Base-by-base conservation (phyloP, 2,797 vertebrate genomes). In the Melanotaenia boesemani region DNA sequence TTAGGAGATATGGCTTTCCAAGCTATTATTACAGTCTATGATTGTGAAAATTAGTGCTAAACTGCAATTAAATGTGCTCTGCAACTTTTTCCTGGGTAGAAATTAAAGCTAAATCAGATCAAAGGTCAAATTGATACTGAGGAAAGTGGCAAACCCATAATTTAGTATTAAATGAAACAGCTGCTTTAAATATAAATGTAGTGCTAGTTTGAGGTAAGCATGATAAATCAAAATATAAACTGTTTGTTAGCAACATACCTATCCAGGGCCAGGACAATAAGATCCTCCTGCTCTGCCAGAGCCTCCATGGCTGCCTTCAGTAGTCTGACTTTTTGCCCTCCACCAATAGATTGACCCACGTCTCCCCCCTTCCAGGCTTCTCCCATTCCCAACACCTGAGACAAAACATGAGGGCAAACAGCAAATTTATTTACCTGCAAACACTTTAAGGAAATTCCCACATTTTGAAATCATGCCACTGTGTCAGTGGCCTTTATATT, bases 241-340 rank as follows among this genome's bases (percentile, higher is more conserved):
- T 16, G 4, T 63, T 41, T 1, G 7, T 32, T 12, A 1, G 39
- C 34, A 46, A 63, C 86, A 77, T 94, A 99, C 98, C 98, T 97
- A 81, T 99, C 97, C 81, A 97, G 96, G 62, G 95, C 95, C 44
- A 99, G 92, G 22, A 99, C 73, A 69, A 99, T 77, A 58, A 97
- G 91, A 84, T 99, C 96, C 24, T 97, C 95, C 69, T 95, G 95
- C 72, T 90, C 91, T 73, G 95, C 93, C 36, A 96, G 86, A 20
- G 72, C 85, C 76, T 92, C 91, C 95, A 98, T 93, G 84, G 92
- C 94, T 86, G 96, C 95, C 83, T 97, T 99, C 91, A 99, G 92
- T 81, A 99, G 92, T 67, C 97, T 94, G 76, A 99, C 96, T 89
- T 99, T 99, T 84, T 99, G 98, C 24, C 98, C 98, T 64, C 98